Base-by-base conservation (phyloP, 2,888 invertebrate genomes). In the Dorcus parallelipipedus region DNA sequence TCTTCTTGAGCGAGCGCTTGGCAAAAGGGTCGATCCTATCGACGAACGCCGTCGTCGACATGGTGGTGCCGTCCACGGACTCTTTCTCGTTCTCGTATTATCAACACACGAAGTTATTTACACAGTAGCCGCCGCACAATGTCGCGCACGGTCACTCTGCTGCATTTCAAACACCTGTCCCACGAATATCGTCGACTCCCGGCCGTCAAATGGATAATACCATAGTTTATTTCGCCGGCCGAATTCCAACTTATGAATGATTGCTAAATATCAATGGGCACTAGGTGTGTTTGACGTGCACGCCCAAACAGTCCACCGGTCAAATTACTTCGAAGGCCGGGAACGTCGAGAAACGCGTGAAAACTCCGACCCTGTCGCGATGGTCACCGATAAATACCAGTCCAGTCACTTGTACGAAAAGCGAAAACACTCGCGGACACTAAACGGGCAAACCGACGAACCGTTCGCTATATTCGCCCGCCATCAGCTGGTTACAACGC, bases 21-120 rank as follows among this genome's bases (percentile, higher is more conserved):
- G 95, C 93, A 83, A 98, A 98, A 76, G 98, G 98, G 86, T 98
- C 98, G 85, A 98, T 97, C 83, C 97, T 93, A 87, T 98, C 97
- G 83, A 97, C 96, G 86, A 97, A 94, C 80, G 93, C 88, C 80
- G 93, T 89, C 84, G 88, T 89, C 83, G 91, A 88, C 88, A 86
- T 86, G 48, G 40, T 58, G 59, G 86, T 86, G 48, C 33, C 54
- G 59, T 55, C 55, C 55, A 52, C 51, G 33, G 39, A 45, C 47
- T 51, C 39, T 47, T 49, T 49, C 56, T 50, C 33, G 38, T 50
- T n/a, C n/a, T n/a, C n/a, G n/a, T n/a, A n/a, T n/a, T n/a, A 56
- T 51, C 42, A 48, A 52, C 51, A 52, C 56, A 52, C n/a, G n/a
- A n/a, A 52, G 50, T 58, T 66, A 66, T 66, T 63, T 64, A 66